Percentiles rank a stretch among this genome's conserved stretches.
Conservation (phyloP, 1,140 invertebrate species). For the Scaptomyza hsui region DNA sequence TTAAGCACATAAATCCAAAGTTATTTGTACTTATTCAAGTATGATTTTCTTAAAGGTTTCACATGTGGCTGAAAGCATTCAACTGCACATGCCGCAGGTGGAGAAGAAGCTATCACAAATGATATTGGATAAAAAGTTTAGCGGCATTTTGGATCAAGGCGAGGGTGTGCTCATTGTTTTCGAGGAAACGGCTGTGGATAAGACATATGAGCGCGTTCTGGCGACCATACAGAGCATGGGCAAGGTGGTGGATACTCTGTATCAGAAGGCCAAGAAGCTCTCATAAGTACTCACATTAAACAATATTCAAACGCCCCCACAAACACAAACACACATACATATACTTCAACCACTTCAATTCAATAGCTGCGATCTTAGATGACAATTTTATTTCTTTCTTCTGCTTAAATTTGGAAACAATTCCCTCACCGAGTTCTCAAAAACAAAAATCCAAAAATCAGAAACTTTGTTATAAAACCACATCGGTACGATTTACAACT, state of each 20-base stretch:
- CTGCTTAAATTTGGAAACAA: constrained; percentile 26
- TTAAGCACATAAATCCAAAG: not conserved
- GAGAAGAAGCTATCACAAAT: constrained; percentile 99
- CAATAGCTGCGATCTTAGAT: constrained; percentile 64
- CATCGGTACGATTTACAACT: constrained; percentile 39
- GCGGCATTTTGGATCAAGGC: constrained; percentile 98
- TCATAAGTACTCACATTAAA: constrained; percentile 87
- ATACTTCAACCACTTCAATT: constrained; percentile 33
- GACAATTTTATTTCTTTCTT: constrained; percentile 62
- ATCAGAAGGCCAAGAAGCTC: constrained; percentile 99
- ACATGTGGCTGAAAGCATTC: constrained; percentile 94
- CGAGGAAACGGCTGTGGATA: constrained; percentile 96
- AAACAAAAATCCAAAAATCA: constrained; percentile 26
- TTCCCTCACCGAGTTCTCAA: constrained; percentile 6
- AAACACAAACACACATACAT: constrained; percentile 1
- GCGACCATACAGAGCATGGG: constrained; percentile 99
- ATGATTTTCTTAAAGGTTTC: constrained; percentile 86
- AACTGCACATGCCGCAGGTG: constrained; percentile 94
- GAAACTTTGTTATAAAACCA: constrained; percentile 21
- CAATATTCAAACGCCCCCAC: constrained; percentile 2
- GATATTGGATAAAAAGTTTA: constrained; percentile 99
- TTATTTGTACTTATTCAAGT: not conserved
- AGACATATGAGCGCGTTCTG: constrained; percentile 98
- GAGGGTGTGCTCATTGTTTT: constrained; percentile 98
- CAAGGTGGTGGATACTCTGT: constrained; percentile 99